Evolutionary conservation across 1,140 invertebrate genomes (phyloP), one percentile per base, ranked within the genome.

Genomic region (Drosophila sechellia): DNA sequence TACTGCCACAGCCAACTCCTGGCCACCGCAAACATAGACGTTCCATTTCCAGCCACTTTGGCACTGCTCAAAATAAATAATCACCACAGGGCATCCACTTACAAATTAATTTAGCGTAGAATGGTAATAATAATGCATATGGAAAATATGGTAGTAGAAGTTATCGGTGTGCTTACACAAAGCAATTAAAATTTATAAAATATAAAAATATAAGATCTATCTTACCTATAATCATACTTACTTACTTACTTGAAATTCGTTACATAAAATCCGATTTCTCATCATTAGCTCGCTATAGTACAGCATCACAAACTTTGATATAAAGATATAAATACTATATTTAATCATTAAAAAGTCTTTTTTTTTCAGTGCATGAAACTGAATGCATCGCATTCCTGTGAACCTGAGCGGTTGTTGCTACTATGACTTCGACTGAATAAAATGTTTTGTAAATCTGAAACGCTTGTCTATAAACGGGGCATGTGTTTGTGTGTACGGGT

Each of bases 401-500:
- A 63, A 81, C 77, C 74, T 70, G 79, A 83, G 50, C 64, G 40
- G 25, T 27, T 48, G 48, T 45, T 66, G 48, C 63, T 11, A 31
- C 34, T 53, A 37, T 53, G 66, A 65, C 56, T 73, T 66, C 48
- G 59, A 77, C 76, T 69, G 84, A 89, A 87, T 87, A 83, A 87
- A 83, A 87, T 87, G 83, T 87, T 87, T 87, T 89, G 84, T 79
- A 89, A 87, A 89, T 83, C 76, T 81, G 79, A 84, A 87, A 83
- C 84, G 76, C 64, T 79, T 79, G 70, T 63, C 73, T 49, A 64
- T 71, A 50, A 27, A 20, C 25, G 11, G 6, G 48, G n/a, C 48
- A 34, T 17, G 27, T 50, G 48, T 34, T 13, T 49, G 12, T 48
- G 37, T 55, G 43, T 50, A 50, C 13, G 39, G 5, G 4, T 43